Conservation (phyloP, 2,113 vertebrate species). For the Aspiorhynchus laticeps region DNA sequence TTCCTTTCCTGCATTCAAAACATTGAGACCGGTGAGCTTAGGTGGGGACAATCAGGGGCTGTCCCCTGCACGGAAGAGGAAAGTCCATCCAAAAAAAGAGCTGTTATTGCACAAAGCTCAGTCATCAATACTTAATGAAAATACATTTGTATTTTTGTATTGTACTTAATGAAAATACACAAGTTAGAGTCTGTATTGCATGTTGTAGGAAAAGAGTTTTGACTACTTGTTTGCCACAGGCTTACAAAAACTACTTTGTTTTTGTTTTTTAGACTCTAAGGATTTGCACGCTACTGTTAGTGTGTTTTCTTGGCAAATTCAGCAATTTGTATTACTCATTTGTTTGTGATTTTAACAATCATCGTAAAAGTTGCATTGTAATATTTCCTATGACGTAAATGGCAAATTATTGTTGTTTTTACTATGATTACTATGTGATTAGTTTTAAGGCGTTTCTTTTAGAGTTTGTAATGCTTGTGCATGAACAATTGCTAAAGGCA, state of each 20-base stretch:
- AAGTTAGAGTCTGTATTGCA: background rate
- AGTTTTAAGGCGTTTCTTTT: background rate
- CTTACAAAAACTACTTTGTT: background rate
- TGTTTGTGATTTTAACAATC: background rate
- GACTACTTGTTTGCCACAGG: background rate
- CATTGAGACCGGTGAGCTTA: constrained; percentile 26
- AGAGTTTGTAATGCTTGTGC: background rate
- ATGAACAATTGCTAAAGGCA: background rate
- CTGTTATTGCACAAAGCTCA: constrained; percentile 22
- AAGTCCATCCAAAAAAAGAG: constrained; percentile 47
- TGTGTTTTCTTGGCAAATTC: background rate
- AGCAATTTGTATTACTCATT: background rate
- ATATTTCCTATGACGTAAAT: background rate
- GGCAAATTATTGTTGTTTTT: background rate
- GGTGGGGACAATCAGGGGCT: constrained; percentile 31
- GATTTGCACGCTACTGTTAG: background rate
- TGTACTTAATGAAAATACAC: background rate
- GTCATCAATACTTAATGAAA: background rate
- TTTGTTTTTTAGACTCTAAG: background rate
- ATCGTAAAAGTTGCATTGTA: background rate
- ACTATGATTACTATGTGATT: background rate
- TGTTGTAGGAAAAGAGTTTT: background rate
- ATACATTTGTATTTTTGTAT: background rate
- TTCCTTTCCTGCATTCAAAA: constrained; percentile 52
- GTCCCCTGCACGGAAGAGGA: constrained; percentile 56